Evolutionary conservation across 2,113 vertebrate species (phyloP).

Genomic region (Cryptotis parvus): DNA sequence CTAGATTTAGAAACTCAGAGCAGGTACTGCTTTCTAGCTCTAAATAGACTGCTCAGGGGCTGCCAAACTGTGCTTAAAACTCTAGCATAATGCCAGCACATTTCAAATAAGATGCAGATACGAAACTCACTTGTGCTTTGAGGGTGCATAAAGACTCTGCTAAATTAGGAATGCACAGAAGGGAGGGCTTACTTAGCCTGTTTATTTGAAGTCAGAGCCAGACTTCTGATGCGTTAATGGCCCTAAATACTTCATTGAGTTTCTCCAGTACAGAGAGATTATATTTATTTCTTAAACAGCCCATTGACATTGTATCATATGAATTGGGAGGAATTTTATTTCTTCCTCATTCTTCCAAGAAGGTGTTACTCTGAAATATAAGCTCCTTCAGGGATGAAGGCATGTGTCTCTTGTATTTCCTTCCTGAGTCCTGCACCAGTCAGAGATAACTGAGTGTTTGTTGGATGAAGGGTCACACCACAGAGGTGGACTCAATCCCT

Average conservation of each 20-base stretch:
- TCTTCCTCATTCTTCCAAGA: neutral
- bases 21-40: conserved; percentile 25
- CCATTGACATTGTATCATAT: neutral
- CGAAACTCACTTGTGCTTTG: conserved; percentile 57
- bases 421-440: accelerated
- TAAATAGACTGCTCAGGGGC: conserved; percentile 27
- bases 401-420: accelerated
- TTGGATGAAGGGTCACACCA: neutral
- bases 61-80: conserved; percentile 57
- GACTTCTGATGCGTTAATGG: conserved; percentile 63
- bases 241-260: conserved; percentile 14
- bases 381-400: neutral
- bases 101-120: conserved; percentile 73
- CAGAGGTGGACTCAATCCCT: accelerated
- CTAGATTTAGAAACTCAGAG: conserved; percentile 44
- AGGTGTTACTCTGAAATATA: neutral
- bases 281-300: conserved; percentile 54
- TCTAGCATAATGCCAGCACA: conserved; percentile 57
- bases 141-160: conserved; percentile 56
- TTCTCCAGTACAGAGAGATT: conserved; percentile 26
- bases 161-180: conserved; percentile 63
- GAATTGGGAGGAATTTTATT: neutral
- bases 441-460: neutral
- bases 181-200: conserved; percentile 56
- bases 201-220: conserved; percentile 69